Conservation (phyloP, 1,140 invertebrate genomes). For the Drosophila chauvacae region DNA sequence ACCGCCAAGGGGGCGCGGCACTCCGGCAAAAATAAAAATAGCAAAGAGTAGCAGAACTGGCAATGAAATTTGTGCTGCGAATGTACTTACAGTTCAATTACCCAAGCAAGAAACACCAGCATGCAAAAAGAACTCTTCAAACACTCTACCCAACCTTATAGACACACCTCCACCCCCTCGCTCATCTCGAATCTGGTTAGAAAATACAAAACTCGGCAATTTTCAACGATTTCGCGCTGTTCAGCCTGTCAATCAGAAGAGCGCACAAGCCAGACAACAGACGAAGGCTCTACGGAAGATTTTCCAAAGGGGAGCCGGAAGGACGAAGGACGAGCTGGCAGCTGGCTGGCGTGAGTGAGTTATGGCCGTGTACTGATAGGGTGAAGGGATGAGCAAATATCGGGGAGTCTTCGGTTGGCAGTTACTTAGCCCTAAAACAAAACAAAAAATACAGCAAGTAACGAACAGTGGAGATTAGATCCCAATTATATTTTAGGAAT, state of each 20-base stretch:
- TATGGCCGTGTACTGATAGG: constrained; percentile 33
- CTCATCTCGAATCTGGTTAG: constrained; percentile 18
- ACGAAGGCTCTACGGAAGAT: constrained; percentile 31
- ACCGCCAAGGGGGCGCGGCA: constrained; percentile 15
- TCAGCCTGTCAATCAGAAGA: constrained; percentile 73
- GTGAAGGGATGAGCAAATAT: constrained; percentile 20
- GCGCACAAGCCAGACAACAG: constrained; percentile 54
- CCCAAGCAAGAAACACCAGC: constrained; percentile 43
- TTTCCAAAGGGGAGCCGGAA: not conserved
- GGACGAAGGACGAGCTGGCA: constrained; percentile 24
- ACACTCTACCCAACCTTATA: not conserved
- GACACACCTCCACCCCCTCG: not conserved
- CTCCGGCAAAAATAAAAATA: constrained; percentile 15
- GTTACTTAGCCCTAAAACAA: constrained; percentile 22
- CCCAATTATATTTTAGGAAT: not conserved
- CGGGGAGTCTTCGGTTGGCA: constrained; percentile 9
- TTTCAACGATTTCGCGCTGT: constrained; percentile 63
- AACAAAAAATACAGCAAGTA: not conserved
- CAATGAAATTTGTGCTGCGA: constrained; percentile 16
- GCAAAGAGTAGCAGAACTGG: constrained; percentile 7
- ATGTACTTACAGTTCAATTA: constrained; percentile 81
- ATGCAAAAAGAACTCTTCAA: constrained; percentile 19
- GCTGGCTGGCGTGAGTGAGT: constrained; percentile 47
- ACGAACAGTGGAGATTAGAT: not conserved
- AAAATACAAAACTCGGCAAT: constrained; percentile 72